Evolutionary conservation across 1,140 invertebrate species (phyloP), one percentile per base, ranked within the genome.

Genomic region (Oppia nitens): DNA sequence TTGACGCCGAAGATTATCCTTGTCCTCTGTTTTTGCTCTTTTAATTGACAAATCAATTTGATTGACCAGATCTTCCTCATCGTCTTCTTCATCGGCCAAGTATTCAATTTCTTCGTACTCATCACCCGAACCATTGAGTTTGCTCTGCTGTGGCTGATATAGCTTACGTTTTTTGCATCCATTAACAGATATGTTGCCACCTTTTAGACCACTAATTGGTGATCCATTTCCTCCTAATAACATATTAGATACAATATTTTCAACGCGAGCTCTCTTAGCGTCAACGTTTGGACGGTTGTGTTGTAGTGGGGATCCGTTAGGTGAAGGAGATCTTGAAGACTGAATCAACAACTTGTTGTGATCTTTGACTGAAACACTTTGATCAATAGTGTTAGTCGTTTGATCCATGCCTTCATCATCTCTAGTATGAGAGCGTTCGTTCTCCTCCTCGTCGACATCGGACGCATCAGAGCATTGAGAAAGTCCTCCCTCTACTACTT

Each of bases 81-180:
- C 53, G 12, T 60, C 55, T 3, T 60, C 56, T 6, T 82, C 80
- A 45, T 83, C 79, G 63, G 63, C 66, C 11, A 57, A 50, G 12
- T 62, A 53, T 11, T 54, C 54, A 14, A 58, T 57, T 23, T 80
- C 79, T 63, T 85, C 83, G 59, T 84, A 83, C 64, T 81, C 81
- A 25, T 81, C 83, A 57, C 45, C 55, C 14, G 14, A 20, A 53
- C 61, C 66, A 12, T 65, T 62, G 1, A 67, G 52, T 50, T 89
- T 86, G 68, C 93, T 88, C 67, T 94, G 90, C 69, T 93, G 88
- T 1, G 92, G 92, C 66, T 94, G 87, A 69, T 94, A 94, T n/a
- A 95, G 77, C 72, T 96, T 97, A 23, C 92, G 78, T 74, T 96
- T 96, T 70, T 93, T 93, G 74, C 85, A 94, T 47, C 85, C 90